Base-by-base conservation (phyloP, 1,140 invertebrate species). In the Drosophila repletoides region DNA sequence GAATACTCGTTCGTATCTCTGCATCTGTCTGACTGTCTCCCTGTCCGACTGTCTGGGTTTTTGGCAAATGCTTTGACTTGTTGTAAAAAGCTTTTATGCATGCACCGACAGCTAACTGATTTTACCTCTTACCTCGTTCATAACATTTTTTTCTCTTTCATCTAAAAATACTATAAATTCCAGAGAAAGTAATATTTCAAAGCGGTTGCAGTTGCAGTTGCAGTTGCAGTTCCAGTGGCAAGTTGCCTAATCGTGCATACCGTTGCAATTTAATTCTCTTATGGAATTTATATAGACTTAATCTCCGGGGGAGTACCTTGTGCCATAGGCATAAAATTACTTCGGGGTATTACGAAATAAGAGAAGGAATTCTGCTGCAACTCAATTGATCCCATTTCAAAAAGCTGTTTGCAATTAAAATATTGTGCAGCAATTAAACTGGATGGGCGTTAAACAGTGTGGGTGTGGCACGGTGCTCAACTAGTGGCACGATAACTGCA, bases 81-180 rank as follows among this genome's bases (percentile, higher is more conserved):
- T 9, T 61, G 60, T 55, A 83, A 72, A 68, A 28, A 51, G 63
- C 58, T 65, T 74, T 84, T 73, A 77, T 73, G 69, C 64, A 43
- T 53, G 59, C 69, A 56, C 56, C 46, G 38, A 53, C 56, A 61
- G 24, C 60, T 74, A 84, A 63, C 77, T 73, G 68, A 68, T 51
- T 65, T 52, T 24, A 43, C 21, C 53, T 61, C 24, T 24, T 66
- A 28, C 21, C 58, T 10, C 14, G 17, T 48, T 2, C 12, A 26
- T 12, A 15, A 22, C n/a, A 51, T 66, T 41, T 46, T 41, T 46
- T 38, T 67, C 64, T 45, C 19, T 67, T 51, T 9, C 29, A 60
- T 43, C 63, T 36, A 41, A 28, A 60, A 67, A 29, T 61, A 14
- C 28, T 33, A 60, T 63, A 53, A 53, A 68, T 51, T 29, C 43